Conservation (phyloP, 2,888 invertebrate species). For the Gymnocheta viridis region DNA sequence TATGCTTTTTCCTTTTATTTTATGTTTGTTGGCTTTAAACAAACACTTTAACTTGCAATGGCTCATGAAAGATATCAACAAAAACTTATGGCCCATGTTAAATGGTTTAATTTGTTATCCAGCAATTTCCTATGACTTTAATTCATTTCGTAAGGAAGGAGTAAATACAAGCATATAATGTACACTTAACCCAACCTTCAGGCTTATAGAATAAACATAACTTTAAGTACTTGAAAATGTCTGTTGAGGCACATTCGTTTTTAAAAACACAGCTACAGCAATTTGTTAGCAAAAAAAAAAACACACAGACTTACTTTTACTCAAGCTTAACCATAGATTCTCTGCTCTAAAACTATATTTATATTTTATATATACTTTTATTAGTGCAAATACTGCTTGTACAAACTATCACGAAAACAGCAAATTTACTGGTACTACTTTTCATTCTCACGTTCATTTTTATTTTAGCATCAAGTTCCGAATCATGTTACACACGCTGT, state of each 20-base stretch:
- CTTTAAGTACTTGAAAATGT: slow-evolving; percentile 48
- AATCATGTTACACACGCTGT: not conserved
- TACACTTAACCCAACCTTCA: not conserved
- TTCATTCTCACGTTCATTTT: slow-evolving; percentile 6
- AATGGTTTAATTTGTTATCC: slow-evolving; percentile 66
- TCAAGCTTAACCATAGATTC: not conserved
- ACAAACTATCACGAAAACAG: not conserved
- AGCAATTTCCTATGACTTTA: slow-evolving; percentile 57
- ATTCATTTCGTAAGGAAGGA: slow-evolving; percentile 27
- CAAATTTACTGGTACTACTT: not conserved
- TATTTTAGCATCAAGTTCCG: not conserved
- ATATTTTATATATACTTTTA: slow-evolving; percentile 17
- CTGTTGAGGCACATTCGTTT: slow-evolving; percentile 33
- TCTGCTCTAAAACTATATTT: not conserved
- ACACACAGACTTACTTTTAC: not conserved
- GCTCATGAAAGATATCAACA: slow-evolving; percentile 60
- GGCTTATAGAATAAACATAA: not conserved
- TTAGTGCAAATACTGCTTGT: slow-evolving; percentile 25
- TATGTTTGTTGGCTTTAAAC: slow-evolving; percentile 34
- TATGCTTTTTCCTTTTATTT: not conserved
- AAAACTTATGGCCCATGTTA: slow-evolving; percentile 63
- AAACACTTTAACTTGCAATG: slow-evolving; percentile 50
- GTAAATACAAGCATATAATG: not conserved
- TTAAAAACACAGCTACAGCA: not conserved
- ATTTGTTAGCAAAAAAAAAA: not conserved